Evolutionary conservation across 2,113 vertebrate species (phyloP).

Genomic region (Myotis yumanensis): DNA sequence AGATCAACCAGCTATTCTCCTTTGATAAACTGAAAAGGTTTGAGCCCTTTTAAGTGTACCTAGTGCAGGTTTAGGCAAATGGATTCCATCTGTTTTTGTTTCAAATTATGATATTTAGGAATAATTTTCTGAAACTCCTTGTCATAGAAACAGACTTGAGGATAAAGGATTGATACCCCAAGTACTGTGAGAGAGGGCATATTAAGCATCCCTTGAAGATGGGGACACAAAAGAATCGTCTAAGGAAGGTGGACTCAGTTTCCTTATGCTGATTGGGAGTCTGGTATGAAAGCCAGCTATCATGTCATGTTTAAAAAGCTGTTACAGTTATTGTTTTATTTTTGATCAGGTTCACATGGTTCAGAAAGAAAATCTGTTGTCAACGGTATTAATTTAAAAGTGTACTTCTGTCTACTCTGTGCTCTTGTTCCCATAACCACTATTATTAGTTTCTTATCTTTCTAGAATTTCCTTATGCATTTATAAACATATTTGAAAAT

Average conservation of each 20-base stretch:
- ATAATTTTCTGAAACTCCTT: neutral
- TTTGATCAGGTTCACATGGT: neutral
- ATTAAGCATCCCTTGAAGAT: neutral
- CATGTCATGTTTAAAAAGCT: neutral
- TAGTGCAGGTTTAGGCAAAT: neutral
- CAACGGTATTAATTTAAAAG: neutral
- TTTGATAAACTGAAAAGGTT: neutral
- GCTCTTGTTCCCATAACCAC: neutral
- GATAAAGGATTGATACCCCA: neutral
- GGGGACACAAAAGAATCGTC: neutral
- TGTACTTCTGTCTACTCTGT: neutral
- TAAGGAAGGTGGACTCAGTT: neutral
- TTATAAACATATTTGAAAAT: conserved; percentile 12
- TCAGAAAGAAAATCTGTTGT: neutral
- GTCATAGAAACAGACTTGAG: neutral
- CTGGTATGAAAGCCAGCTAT: neutral
- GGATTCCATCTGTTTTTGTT: neutral
- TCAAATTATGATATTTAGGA: neutral
- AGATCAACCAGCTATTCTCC: neutral
- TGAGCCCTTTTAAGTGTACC: neutral
- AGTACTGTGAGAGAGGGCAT: neutral
- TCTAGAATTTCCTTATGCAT: conserved; percentile 17
- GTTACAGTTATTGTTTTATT: neutral
- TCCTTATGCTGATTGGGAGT: neutral
- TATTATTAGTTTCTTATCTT: conserved; percentile 18